Evolutionary conservation across 2,113 vertebrate genomes (phyloP), one percentile per base, ranked within the genome.

Genomic region (Tragelaphus buxtoni): DNA sequence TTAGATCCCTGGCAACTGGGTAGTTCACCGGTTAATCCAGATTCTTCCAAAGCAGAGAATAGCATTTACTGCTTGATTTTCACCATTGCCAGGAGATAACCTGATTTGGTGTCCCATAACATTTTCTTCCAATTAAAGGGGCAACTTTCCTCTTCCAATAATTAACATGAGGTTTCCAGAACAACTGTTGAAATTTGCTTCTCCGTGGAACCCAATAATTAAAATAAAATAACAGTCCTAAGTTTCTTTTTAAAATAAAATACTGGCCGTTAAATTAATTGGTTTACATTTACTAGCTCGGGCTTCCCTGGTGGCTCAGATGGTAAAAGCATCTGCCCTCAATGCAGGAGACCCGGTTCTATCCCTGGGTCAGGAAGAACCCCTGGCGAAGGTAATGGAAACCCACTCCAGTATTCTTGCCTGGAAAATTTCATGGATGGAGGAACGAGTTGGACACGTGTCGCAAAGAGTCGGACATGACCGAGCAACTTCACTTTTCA

Each of bases 321-420:
- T 0, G 2, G 65, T 69, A 39, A 35, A 69, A 22, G 65, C 9
- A 0, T 39, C 65, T 69, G 18, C 18, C 18, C 1, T 0, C 18
- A 39, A 39, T 39, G 65, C 2, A 0, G n/a, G n/a, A 69, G 18
- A 69, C n/a, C n/a, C 0, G 4, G 65, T 69, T 35, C 0, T 0
- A 22, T 69, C n/a, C n/a, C 65, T 35, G n/a, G 18, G 9, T 39
- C 65, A 39, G 65, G 18, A 69, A 39, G n/a, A 69, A 35, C 18
- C 9, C 18, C n/a, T 22, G n/a, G n/a, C 35, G 2, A 39, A 69
- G 65, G 9, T 4, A 69, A 69, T 11, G 65, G 65, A 35, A 69
- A 69, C 65, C n/a, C n/a, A 39, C 65, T 69, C n/a, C 65, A 6
- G n/a, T 39, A 69, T n/a, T 69, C n/a, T 69, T 39, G 9, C 65